Evolutionary conservation across 2,113 vertebrate genomes (phyloP).

Genomic region (Erythrolamprus reginae): DNA sequence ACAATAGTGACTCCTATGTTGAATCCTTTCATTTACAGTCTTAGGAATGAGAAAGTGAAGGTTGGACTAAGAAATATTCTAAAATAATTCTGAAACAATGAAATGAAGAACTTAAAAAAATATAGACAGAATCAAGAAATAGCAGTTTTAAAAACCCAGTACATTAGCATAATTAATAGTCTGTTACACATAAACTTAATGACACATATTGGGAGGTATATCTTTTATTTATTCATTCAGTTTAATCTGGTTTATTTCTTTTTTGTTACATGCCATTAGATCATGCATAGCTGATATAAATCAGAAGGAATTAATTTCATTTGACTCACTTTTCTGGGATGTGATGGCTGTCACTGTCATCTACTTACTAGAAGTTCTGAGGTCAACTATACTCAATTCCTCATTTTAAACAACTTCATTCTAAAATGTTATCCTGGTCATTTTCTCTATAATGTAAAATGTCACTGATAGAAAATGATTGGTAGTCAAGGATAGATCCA

Average conservation of each 20-base stretch:
- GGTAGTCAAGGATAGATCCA: background rate
- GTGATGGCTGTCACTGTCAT: background rate
- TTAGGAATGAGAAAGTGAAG: constrained; percentile 38
- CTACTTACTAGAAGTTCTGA: background rate
- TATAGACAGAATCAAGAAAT: background rate
- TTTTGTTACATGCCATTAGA: background rate
- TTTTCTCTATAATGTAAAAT: background rate
- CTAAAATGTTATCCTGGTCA: background rate
- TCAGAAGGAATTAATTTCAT: background rate
- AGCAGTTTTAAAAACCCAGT: background rate
- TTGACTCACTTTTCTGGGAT: background rate
- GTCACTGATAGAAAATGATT: background rate
- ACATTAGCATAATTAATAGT: background rate
- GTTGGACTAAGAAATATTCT: background rate
- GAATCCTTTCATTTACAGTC: constrained; percentile 44
- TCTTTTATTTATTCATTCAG: background rate
- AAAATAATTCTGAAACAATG: background rate
- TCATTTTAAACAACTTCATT: background rate
- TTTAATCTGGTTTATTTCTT: background rate
- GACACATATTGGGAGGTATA: background rate
- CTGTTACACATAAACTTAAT: background rate
- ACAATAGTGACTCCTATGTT: constrained; percentile 43
- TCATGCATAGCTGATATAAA: background rate
- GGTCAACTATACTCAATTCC: background rate
- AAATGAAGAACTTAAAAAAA: background rate